Base-by-base conservation (phyloP, 1,140 invertebrate genomes). In the Drosophila watanabei region DNA sequence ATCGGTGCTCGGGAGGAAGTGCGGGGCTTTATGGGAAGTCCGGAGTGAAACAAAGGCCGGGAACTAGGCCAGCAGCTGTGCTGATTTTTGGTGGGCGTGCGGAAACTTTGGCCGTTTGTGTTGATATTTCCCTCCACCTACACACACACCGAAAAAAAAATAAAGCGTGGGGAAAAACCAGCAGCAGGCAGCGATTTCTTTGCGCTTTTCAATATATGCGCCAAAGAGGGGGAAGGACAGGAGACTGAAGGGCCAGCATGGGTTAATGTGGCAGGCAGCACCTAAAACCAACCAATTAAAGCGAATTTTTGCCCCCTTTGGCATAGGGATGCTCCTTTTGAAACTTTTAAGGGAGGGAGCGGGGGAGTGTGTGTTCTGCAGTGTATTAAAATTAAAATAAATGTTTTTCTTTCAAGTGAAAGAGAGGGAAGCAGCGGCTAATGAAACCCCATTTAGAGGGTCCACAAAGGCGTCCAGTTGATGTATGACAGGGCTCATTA, bases 361-460 rank as follows among this genome's bases (percentile, higher is more conserved):
- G 14, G 13, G 8, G 5, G 39, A 66, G 45, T 59, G 61, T 62
- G 61, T 54, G 71, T 71, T 51, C 65, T 45, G 41, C 69, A 68
- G 82, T 82, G 66, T 89, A 81, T 89, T 89, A 81, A 89, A 89
- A 75, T 88, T 89, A 85, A 81, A 88, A 84, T 85, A 88, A 88
- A 88, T 88, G 85, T 81, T 85, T 85, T 85, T 71, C 76, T 71
- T 82, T 75, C 68, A 39, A 62, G 33, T 39, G 52, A 39, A 61
- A 52, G 48, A 52, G 45, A 41, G 64, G 16, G 20, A 14, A 33
- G 41, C 33, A 46, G 16, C 35, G 51, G 82, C 82, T 88, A 88
- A 89, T 88, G 84, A 88, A 88, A 84, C 76, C 77, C 80, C 52
- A 81, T 89, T 88, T 88, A 69, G 65, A 73, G 49, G 75, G 56